phyloP scores from a whole-genome alignment of 2,888 invertebrate genomes.

The Nephrotoma guestfalica region DNA sequence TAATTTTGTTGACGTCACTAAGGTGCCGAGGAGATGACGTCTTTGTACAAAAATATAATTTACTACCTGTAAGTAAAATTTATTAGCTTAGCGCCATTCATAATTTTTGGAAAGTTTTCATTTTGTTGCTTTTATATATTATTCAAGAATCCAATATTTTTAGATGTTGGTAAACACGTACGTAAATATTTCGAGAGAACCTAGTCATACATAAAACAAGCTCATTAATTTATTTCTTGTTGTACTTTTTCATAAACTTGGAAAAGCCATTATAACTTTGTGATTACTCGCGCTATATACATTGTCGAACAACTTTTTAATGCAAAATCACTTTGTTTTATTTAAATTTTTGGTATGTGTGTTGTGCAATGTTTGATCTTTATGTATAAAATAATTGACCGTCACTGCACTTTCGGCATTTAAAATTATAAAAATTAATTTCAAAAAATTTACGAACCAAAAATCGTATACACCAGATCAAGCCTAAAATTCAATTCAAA shows the following conservation, averaged over 20 bases:
- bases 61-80: not conserved
- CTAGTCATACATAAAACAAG: not conserved
- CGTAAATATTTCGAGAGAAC: not conserved
- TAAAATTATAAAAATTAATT: no score
- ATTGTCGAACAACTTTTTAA: no score
- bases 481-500: not conserved
- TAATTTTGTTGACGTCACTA: not conserved
- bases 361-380: no score
- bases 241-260: not conserved
- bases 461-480: not conserved
- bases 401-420: no score
- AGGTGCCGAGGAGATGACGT: not conserved
- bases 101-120: not conserved
- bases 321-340: no score
- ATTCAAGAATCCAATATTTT: not conserved
- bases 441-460: not conserved
- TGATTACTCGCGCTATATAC: not conserved
- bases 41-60: not conserved
- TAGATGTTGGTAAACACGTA: not conserved
- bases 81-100: not conserved
- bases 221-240: not conserved
- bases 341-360: no score
- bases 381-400: no score
- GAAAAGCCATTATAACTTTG: not conserved
- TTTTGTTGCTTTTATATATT: not conserved